Percentiles rank a stretch among this genome's conserved stretches.
Evolutionary conservation across 2,113 vertebrate genomes (phyloP).

Genomic region (Rhinoptilus africanus): DNA sequence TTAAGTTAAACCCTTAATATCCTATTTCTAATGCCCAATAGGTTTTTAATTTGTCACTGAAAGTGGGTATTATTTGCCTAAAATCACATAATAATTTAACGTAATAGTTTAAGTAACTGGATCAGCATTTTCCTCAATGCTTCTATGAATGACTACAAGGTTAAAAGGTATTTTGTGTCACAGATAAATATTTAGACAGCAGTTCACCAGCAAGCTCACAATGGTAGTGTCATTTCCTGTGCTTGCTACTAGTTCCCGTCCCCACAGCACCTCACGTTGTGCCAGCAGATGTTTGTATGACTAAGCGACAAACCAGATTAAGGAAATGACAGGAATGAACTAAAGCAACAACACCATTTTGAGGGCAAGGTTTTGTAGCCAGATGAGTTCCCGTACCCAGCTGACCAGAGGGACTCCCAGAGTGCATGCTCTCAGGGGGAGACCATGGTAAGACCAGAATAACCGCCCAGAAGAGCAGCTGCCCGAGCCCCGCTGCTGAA

Average conservation of each 20-base stretch:
- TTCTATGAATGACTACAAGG: neutral
- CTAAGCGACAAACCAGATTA: neutral
- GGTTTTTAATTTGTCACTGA: neutral
- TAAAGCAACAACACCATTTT: neutral
- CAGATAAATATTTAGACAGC: neutral
- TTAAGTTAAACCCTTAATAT: neutral
- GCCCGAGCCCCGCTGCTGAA: neutral
- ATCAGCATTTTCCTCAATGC: neutral
- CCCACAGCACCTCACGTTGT: neutral
- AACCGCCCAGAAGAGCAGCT: neutral
- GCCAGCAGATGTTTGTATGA: neutral
- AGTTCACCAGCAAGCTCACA: neutral
- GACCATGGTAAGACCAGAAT: neutral
- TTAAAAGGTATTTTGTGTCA: neutral
- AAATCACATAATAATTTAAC: neutral
- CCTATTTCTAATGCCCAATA: neutral
- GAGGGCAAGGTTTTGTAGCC: neutral
- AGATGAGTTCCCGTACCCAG: neutral
- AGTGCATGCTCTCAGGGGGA: neutral
- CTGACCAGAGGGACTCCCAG: neutral
- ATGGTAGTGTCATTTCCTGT: neutral
- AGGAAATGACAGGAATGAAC: neutral
- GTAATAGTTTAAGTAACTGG: neutral
- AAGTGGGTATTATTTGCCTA: neutral
- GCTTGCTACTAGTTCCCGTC: neutral